Evolutionary conservation across 2,888 invertebrate species (phyloP), one percentile per base, ranked within the genome.

Genomic region (Schrankia costaestrigalis): DNA sequence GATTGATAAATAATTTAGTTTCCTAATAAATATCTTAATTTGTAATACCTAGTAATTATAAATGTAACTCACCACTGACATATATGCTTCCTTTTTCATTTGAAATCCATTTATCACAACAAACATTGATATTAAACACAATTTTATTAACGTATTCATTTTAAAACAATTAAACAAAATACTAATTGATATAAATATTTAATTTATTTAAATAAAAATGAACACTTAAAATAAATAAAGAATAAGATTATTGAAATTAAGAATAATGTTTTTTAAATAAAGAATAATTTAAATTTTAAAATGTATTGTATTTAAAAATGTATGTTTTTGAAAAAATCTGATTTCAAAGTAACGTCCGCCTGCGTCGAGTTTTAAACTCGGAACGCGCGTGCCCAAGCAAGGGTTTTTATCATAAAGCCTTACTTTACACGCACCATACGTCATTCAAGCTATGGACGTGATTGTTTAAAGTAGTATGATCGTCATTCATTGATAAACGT

Each of bases 1-100:
- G n/a, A n/a, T n/a, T n/a, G n/a, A n/a, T n/a, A n/a, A n/a, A n/a
- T n/a, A n/a, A n/a, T n/a, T n/a, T n/a, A n/a, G n/a, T n/a, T n/a
- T n/a, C n/a, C n/a, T n/a, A n/a, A n/a, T n/a, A n/a, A n/a, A n/a
- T n/a, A n/a, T n/a, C n/a, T n/a, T n/a, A n/a, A n/a, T n/a, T n/a
- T n/a, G n/a, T n/a, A n/a, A n/a, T n/a, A n/a, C n/a, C n/a, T n/a
- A n/a, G n/a, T n/a, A n/a, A n/a, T n/a, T n/a, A n/a, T n/a, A n/a
- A n/a, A n/a, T n/a, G n/a, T 10, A 35, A 56, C 56, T 57, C 6
- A 56, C 56, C 24, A 57, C 48, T 26, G 56, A 30, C 46, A 50
- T 46, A 26, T 8, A 48, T 5, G 35, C 46, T 11, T 54, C 51
- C 13, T 56, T 57, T 24, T 3, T 37, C 26, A 37, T 1, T 25